Evolutionary conservation across 2,888 invertebrate genomes (phyloP), one percentile per base, ranked within the genome.

Genomic region (Cheilosia soror): DNA sequence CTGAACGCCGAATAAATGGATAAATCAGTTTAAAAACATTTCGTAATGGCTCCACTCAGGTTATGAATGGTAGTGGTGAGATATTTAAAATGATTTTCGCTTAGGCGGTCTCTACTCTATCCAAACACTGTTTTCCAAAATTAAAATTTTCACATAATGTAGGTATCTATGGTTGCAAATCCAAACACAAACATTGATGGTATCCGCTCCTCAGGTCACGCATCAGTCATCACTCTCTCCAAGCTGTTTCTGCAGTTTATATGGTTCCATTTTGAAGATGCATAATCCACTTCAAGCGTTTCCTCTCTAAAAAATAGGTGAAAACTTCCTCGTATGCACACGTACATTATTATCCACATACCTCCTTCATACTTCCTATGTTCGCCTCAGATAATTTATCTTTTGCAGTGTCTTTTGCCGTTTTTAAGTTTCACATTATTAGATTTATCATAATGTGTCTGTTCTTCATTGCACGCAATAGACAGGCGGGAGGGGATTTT

Each of bases 371-470:
- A 53, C 31, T 55, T 60, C 42, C 40, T 27, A 60, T 44, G 47
- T 33, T 57, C 57, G 11, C 58, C 58, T 33, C 5, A 58, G 58
- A 71, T 71, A 71, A 65, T 75, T 47, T 75, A 75, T 75, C 57
- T 75, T 65, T 65, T 55, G 25, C 51, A 20, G 25, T 75, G 65
- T 75, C 47, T 75, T 65, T 65, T 55, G 25, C 51, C 20, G 25
- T 55, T 49, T 60, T 47, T 60, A 15, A 25, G 15, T 53, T 60
- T 47, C 53, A 66, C 47, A 58, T 68, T 77, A 68, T 77, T 69
- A 68, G 68, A 69, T 77, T 68, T 60, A 77, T 68, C 62, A 53
- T 68, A 60, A 77, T 58, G 68, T 62, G 60, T 33, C 60, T 25
- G 68, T 53, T 55, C n/a, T 47, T 37, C 65, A 25, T 5, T 40